phyloP scores from a whole-genome alignment of 1,140 invertebrate species.

The Philopotamus ludificatus region DNA sequence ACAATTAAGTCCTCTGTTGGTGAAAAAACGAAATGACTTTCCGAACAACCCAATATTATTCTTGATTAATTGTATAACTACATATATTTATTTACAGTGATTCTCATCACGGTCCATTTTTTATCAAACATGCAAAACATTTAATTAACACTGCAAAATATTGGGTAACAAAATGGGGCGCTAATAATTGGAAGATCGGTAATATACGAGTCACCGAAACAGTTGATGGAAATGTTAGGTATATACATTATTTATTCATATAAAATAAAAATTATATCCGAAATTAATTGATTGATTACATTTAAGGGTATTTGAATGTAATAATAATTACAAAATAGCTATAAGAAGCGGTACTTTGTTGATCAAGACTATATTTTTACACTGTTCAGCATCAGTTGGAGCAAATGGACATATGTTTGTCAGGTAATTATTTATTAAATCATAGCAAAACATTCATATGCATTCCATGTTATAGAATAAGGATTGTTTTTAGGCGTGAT shows the following conservation, averaged over 20 bases:
- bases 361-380: neutral
- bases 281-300: too few species aligned
- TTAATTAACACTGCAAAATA: neutral
- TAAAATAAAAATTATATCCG: too few species aligned
- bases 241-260: too few species aligned
- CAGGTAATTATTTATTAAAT: neutral
- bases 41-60: too few species aligned
- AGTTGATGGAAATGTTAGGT: neutral
- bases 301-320: neutral
- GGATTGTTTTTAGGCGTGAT: too few species aligned
- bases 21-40: too few species aligned
- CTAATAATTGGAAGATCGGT: constrained; percentile 12
- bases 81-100: constrained; percentile 7
- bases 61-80: too few species aligned
- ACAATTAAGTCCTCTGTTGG: too few species aligned
- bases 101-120: constrained; percentile 2
- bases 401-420: constrained; percentile 4
- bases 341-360: neutral
- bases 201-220: constrained; percentile 3
- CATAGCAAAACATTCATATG: too few species aligned
- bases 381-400: neutral
- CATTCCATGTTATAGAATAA: too few species aligned
- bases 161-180: neutral
- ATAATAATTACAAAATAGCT: neutral
- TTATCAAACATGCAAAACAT: neutral